phyloP scores from a whole-genome alignment of 2,797 vertebrate species.

The Trachops cirrhosus region DNA sequence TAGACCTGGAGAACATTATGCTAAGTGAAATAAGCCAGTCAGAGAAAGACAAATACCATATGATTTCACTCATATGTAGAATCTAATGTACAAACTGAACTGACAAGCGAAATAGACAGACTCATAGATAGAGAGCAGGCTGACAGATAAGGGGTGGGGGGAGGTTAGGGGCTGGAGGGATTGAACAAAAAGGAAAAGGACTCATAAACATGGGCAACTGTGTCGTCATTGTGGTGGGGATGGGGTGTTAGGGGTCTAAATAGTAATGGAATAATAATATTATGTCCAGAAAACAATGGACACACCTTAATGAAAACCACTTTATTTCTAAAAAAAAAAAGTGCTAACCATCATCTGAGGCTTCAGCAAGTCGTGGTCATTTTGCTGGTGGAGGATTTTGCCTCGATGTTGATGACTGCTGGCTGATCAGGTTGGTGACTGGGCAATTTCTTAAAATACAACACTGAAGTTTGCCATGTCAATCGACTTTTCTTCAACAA shows the following conservation, averaged over 20 bases:
- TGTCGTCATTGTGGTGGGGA: neutral
- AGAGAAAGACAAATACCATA: neutral
- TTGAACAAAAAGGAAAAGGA: neutral
- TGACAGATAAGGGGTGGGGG: neutral
- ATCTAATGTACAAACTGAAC: neutral
- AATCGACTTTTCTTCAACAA: neutral
- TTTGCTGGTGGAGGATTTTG: neutral
- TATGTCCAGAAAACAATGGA: neutral
- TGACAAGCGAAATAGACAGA: neutral
- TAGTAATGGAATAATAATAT: neutral
- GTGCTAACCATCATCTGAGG: neutral
- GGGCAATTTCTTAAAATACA: neutral
- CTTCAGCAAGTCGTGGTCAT: neutral
- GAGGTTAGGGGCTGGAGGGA: neutral
- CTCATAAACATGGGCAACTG: neutral
- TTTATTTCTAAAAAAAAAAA: neutral
- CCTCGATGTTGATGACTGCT: neutral
- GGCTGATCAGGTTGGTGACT: neutral
- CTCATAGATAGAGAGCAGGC: neutral
- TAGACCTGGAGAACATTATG: neutral
- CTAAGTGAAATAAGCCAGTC: too few relatives aligned
- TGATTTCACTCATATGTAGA: neutral
- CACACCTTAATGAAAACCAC: neutral
- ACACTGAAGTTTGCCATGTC: neutral
- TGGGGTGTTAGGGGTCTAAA: neutral